Conservation (phyloP, 2,888 invertebrate genomes). For the Pherbina coryleti region DNA sequence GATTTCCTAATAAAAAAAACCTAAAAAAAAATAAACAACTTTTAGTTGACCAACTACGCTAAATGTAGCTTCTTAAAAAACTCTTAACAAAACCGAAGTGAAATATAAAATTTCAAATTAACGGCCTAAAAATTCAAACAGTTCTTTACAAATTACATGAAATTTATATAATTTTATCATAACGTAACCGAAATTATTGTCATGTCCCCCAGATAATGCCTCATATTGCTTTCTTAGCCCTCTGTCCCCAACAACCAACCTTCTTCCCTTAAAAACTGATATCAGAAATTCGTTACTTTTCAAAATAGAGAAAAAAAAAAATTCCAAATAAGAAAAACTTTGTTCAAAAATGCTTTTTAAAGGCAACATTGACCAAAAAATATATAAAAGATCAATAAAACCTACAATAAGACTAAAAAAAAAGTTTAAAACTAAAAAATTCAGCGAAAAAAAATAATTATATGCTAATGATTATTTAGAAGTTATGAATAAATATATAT, state of each 20-base stretch:
- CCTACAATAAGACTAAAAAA: constrained; percentile 31
- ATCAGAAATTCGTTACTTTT: constrained; percentile 1
- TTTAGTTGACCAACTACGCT: too few species aligned
- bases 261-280: background rate
- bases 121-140: too few species aligned
- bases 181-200: too few species aligned
- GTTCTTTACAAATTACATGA: too few species aligned
- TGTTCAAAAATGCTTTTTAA: constrained; percentile 22
- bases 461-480: background rate
- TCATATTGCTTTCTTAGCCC: background rate
- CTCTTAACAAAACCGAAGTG: too few species aligned
- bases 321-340: constrained; percentile 24
- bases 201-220: too few species aligned
- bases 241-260: background rate
- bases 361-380: constrained; percentile 7
- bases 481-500: background rate
- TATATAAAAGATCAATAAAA: constrained; percentile 21
- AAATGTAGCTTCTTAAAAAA: too few species aligned
- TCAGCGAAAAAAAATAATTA: background rate
- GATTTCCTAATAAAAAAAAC: too few species aligned
- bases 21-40: too few species aligned
- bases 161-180: too few species aligned
- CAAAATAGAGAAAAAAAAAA: constrained; percentile 1
- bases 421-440: background rate
- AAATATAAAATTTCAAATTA: too few species aligned